phyloP scores from a whole-genome alignment of 2,113 vertebrate species.

The Phrynocephalus versicolor region DNA sequence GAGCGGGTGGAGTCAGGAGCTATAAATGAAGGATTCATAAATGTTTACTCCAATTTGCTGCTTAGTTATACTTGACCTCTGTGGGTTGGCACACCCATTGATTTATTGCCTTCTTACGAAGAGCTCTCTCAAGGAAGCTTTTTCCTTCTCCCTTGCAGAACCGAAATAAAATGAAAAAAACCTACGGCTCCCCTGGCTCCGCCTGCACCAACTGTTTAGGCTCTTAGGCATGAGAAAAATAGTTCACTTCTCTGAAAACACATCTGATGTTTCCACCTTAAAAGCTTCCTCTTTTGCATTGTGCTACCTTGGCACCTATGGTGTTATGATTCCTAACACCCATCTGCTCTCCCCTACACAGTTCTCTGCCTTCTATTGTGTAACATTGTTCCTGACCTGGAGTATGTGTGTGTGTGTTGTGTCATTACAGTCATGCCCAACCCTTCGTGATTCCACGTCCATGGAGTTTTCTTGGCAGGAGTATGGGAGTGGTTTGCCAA shows the following conservation, averaged over 20 bases:
- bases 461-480: no score
- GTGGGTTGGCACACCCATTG: conserved; percentile 84
- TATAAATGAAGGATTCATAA: conserved; percentile 89
- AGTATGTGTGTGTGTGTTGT: no score
- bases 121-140: conserved; percentile 61
- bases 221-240: neutral
- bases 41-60: conserved; percentile 90
- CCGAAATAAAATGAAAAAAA: conserved; percentile 26
- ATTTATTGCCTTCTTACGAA: conserved; percentile 71
- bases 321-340: conserved; percentile 36
- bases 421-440: no score
- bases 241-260: conserved; percentile 36
- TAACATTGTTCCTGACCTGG: conserved; percentile 46
- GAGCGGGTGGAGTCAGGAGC: conserved; percentile 89
- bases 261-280: conserved; percentile 19
- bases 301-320: neutral
- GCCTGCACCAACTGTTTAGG: conserved; percentile 45
- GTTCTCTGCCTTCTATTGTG: conserved; percentile 40
- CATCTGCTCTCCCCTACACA: neutral
- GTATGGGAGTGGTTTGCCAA: no score
- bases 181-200: conserved; percentile 61
- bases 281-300: neutral
- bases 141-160: conserved; percentile 48
- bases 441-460: no score
- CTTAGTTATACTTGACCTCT: conserved; percentile 86